Evolutionary conservation across 2,113 vertebrate genomes (phyloP).

Genomic region (Mobula birostris): DNA sequence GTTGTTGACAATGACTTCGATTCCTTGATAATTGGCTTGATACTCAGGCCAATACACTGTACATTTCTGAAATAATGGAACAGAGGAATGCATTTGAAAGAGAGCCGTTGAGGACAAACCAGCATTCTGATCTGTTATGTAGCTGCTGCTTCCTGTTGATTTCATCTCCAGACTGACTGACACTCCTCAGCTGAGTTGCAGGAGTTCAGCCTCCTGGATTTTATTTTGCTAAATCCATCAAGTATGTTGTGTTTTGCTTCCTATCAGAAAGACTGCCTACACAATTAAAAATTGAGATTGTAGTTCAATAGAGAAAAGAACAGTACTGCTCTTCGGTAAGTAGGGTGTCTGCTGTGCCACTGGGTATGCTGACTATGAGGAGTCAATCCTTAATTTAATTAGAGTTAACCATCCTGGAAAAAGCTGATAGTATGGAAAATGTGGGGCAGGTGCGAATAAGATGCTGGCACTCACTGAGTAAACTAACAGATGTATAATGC

Average conservation of each 20-base stretch:
- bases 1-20: constrained; percentile 75
- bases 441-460: background rate
- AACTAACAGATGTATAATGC: background rate
- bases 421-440: background rate
- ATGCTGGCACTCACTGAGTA: background rate
- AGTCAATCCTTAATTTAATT: background rate
- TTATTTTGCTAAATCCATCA: too few relatives aligned
- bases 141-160: too few relatives aligned
- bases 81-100: background rate
- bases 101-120: background rate
- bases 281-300: background rate
- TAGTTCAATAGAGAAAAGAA: background rate
- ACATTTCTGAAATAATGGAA: constrained; percentile 71
- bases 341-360: background rate
- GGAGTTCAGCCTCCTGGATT: too few relatives aligned
- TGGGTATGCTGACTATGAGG: background rate
- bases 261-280: background rate
- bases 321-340: background rate
- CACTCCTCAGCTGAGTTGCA: too few relatives aligned
- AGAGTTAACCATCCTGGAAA: background rate
- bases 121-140: too few relatives aligned
- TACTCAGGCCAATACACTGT: constrained; percentile 97
- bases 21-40: constrained; percentile 73
- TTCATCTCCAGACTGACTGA: too few relatives aligned
- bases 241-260: too few relatives aligned